Conservation (phyloP, 2,113 vertebrate genomes). For the Brachirus orientalis region DNA sequence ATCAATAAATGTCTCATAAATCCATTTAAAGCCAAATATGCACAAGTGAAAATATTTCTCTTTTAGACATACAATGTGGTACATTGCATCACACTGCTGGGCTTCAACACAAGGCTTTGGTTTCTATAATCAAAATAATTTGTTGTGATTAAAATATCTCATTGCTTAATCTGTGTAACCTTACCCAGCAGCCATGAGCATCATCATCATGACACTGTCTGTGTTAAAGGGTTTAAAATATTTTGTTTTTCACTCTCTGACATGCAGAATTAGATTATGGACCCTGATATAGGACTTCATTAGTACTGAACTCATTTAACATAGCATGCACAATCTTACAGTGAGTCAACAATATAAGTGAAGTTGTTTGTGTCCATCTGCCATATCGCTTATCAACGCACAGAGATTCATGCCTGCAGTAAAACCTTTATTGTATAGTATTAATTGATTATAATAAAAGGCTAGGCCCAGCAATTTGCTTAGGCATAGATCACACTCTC, state of each 20-base stretch:
- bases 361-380: slow-evolving; percentile 38
- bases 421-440: slow-evolving; percentile 69
- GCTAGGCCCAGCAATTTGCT: slow-evolving; percentile 74
- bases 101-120: not conserved
- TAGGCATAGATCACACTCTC: slow-evolving; percentile 77
- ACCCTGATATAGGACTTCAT: slow-evolving; percentile 47
- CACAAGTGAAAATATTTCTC: not conserved
- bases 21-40: too few relatives aligned
- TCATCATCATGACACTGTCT: slow-evolving; percentile 26
- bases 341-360: slow-evolving; percentile 20
- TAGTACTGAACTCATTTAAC: slow-evolving; percentile 41
- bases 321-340: slow-evolving; percentile 10
- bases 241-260: slow-evolving; percentile 30
- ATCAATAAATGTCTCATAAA: too few relatives aligned
- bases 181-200: slow-evolving; percentile 26
- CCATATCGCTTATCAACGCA: slow-evolving; percentile 40
- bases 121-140: slow-evolving; percentile 18
- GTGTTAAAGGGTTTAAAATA: slow-evolving; percentile 25
- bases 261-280: slow-evolving; percentile 40
- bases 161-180: slow-evolving; percentile 34
- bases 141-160: slow-evolving; percentile 27
- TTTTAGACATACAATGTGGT: not conserved
- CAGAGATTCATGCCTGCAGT: slow-evolving; percentile 51
- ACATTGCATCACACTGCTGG: not conserved
- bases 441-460: slow-evolving; percentile 80